Evolutionary conservation across 1,140 invertebrate genomes (phyloP).

Genomic region (Neodiprion pinetum): DNA sequence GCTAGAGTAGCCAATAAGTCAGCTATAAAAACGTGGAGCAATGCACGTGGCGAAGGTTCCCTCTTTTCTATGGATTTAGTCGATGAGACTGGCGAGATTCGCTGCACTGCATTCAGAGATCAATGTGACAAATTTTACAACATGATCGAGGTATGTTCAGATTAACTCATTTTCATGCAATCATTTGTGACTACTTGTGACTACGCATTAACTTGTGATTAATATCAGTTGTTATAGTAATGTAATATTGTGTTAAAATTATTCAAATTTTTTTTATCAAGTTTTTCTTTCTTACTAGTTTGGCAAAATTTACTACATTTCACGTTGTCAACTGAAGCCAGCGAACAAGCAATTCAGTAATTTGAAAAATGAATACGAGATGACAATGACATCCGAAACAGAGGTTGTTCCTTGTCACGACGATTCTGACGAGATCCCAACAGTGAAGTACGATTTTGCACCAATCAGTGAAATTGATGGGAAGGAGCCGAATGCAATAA

Average conservation of each 20-base stretch:
- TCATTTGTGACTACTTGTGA: neutral
- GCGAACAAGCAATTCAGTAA: slow-evolving; percentile 90
- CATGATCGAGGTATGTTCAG: slow-evolving; percentile 78
- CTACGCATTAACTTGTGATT: slow-evolving; percentile 2
- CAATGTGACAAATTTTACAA: slow-evolving; percentile 91
- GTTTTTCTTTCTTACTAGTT: slow-evolving; percentile 62
- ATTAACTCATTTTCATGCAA: slow-evolving; percentile 24
- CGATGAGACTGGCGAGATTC: slow-evolving; percentile 94
- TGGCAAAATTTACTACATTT: slow-evolving; percentile 89
- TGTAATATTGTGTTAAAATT: slow-evolving; percentile 18
- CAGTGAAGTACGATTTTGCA: slow-evolving; percentile 83
- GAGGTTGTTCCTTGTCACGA: slow-evolving; percentile 75
- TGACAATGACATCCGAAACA: slow-evolving; percentile 87
- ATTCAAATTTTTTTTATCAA: slow-evolving; percentile 19
- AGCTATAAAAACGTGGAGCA: slow-evolving; percentile 85
- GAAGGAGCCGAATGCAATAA: slow-evolving; percentile 69
- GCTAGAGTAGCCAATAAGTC: slow-evolving; percentile 88
- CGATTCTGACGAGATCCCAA: slow-evolving; percentile 72
- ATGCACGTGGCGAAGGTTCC: slow-evolving; percentile 91
- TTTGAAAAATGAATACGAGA: slow-evolving; percentile 95
- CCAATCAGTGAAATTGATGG: slow-evolving; percentile 78
- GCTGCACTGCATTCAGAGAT: slow-evolving; percentile 93
- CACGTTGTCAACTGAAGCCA: slow-evolving; percentile 80
- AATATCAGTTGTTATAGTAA: slow-evolving; percentile 15
- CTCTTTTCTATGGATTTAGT: slow-evolving; percentile 92